A percentile compares a stretch with the other conserved stretches of the same genome.
These are phyloP conservation scores for Drosophila seclusa DNA, from an alignment of 2,888 invertebrate species.

Conservation along the genomic window DNA sequence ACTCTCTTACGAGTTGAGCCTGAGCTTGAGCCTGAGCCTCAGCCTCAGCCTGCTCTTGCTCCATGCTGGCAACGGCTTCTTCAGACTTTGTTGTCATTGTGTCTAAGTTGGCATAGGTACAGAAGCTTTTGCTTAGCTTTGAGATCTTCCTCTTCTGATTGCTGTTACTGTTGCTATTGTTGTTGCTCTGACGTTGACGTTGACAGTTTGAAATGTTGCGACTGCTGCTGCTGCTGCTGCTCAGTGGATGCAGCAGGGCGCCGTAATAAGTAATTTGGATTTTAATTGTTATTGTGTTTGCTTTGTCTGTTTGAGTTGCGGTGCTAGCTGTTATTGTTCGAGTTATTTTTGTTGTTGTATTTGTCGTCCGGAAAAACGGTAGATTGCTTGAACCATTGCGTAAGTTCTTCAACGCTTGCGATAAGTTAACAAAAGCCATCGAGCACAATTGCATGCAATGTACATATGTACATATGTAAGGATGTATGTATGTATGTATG, in stretches of 20 bases:
- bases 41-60: constrained; percentile 39
- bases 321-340: constrained; percentile 19
- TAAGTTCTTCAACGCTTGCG: constrained; percentile 55
- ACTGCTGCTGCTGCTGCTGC: constrained; percentile 15
- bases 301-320: constrained; percentile 40
- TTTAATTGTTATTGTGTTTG: constrained; percentile 44
- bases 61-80: constrained; percentile 26
- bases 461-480: constrained; percentile 7
- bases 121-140: constrained; percentile 15
- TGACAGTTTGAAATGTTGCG: constrained; percentile 19
- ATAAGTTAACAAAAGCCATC: constrained; percentile 42
- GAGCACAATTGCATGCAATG: constrained; percentile 23
- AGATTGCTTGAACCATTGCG: constrained; percentile 59
- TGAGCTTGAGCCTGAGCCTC: constrained; percentile 44
- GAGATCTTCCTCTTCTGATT: constrained; percentile 9
- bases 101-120: constrained; percentile 59
- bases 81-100: constrained; percentile 40
- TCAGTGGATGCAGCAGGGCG: constrained; percentile 37
- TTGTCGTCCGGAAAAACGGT: constrained; percentile 50
- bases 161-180: constrained; percentile 23
- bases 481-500: constrained; percentile 18
- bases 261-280: constrained; percentile 27
- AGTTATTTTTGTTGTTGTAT: constrained; percentile 24
- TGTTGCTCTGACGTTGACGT: constrained; percentile 19
- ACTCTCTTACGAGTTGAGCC: constrained; percentile 57